Evolutionary conservation across 1,140 invertebrate species (phyloP), one percentile per base, ranked within the genome.

Genomic region (Drosophila guanche): DNA sequence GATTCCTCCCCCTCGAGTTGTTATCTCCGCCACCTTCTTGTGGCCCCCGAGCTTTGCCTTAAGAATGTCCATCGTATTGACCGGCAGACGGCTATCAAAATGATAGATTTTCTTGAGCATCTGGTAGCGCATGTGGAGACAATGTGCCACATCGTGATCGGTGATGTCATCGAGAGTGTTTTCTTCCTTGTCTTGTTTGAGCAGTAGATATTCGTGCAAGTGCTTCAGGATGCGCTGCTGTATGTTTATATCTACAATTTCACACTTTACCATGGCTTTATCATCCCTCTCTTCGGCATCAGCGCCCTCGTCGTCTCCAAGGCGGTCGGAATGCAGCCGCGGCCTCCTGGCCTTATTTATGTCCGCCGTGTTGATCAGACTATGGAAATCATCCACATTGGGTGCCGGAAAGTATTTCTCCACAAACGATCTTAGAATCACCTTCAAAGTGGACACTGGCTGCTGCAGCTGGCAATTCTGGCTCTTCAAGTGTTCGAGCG

Each of bases 401-500:
- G 97, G 97, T 2, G 97, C 97, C 10, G 98, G 98, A 91, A 99
- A 99, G 92, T 99, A 97, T 91, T 98, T 98, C 91, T 99, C 98
- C 0, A 99, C 96, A 48, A 99, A 92, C 0, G 96, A 95, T 91
- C 98, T 97, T 69, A 99, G 94, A 3, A 99, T 98, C 55, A 92
- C 97, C 95, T 99, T 99, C 33, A 98, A 97, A 7, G 98, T 99
- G 20, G 98, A 99, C 2, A 99, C 98, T 93, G 99, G 99, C 92
- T 99, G 98, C 54, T 94, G 96, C 5, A 99, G 93, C 92, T 99
- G 98, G 10, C 97, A 98, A 73, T 98, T 97, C 89, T 97, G 95
- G 56, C 97, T 94, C 92, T 99, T 98, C 2, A 99, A 92, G 91
- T 98, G 97, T 91, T 99, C 98, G 8, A 99, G 92, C 0, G 98